Evolutionary conservation across 35 echinoderm and acorn worm genomes (phyloP).

Genomic region (Heliocidaris tuberculata): DNA sequence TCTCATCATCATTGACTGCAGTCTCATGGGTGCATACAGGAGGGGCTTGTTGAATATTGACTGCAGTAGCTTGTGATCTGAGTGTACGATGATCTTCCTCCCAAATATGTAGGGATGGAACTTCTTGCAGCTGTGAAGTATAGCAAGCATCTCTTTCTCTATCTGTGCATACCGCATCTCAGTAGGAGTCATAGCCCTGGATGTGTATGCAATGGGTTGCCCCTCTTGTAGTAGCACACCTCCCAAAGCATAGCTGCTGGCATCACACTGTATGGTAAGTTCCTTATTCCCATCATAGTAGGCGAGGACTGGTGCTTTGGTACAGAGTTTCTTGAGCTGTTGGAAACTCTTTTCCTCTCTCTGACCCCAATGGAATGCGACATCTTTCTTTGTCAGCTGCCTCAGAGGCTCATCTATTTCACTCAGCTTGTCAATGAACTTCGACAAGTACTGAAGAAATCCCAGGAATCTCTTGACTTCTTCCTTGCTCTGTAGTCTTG

Average conservation of each 20-base stretch:
- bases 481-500: no score
- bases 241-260: slow-evolving; percentile 65
- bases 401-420: no score
- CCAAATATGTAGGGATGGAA: no score
- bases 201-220: slow-evolving; percentile 13
- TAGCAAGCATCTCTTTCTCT: no score
- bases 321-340: slow-evolving; percentile 41
- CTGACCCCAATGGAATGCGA: no score
- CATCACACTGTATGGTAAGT: slow-evolving; percentile 65
- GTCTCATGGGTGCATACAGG: slow-evolving; percentile 65
- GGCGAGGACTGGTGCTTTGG: slow-evolving; percentile 47
- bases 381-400: no score
- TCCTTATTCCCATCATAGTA: slow-evolving; percentile 56
- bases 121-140: no score
- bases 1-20: slow-evolving; percentile 64
- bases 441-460: no score
- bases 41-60: slow-evolving; percentile 64
- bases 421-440: no score
- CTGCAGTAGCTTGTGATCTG: slow-evolving; percentile 64
- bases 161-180: no score
- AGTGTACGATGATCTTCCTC: no score
- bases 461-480: no score
- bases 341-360: slow-evolving; percentile 39
- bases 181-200: neutral
- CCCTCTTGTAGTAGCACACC: slow-evolving; percentile 57